Percentiles rank a stretch among this genome's conserved stretches.
phyloP scores from a whole-genome alignment of 2,888 invertebrate genomes.

The Dicycla oo region DNA sequence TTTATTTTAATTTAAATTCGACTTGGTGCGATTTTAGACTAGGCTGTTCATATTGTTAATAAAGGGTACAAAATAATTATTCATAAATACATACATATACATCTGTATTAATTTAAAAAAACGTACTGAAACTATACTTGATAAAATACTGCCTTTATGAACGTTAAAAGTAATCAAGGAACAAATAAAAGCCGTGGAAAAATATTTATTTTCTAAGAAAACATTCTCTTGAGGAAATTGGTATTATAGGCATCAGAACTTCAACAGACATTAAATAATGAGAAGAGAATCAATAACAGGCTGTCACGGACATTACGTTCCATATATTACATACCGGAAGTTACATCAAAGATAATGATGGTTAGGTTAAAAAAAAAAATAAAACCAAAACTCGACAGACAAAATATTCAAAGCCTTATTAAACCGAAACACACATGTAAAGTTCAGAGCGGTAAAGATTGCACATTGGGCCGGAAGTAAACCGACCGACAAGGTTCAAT shows the following conservation, averaged over 20 bases:
- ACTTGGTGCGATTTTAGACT: slow-evolving; percentile 33
- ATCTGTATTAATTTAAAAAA: neutral
- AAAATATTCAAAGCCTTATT: neutral
- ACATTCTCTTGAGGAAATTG: slow-evolving; percentile 6
- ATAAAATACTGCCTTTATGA: neutral
- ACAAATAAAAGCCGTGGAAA: neutral
- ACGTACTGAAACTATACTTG: neutral
- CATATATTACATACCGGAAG: slow-evolving; percentile 5
- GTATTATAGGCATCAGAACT: neutral
- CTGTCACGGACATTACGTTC: neutral
- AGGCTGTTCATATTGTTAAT: slow-evolving; percentile 13
- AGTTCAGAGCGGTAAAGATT: neutral
- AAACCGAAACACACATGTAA: slow-evolving; percentile 2
- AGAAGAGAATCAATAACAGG: neutral
- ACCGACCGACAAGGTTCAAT: slow-evolving; percentile 24
- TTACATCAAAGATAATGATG: slow-evolving; percentile 8
- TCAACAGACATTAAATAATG: neutral
- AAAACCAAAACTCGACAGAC: neutral
- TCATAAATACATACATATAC: no score
- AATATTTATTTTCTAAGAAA: neutral
- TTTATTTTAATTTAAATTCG: slow-evolving; percentile 42
- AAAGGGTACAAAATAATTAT: slow-evolving; percentile 4
- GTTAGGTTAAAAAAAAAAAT: neutral
- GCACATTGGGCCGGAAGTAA: slow-evolving; percentile 19
- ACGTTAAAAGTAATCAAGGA: neutral